Evolutionary conservation across 2,113 vertebrate genomes (phyloP).

Genomic region (Chaetorhynchus papuensis): DNA sequence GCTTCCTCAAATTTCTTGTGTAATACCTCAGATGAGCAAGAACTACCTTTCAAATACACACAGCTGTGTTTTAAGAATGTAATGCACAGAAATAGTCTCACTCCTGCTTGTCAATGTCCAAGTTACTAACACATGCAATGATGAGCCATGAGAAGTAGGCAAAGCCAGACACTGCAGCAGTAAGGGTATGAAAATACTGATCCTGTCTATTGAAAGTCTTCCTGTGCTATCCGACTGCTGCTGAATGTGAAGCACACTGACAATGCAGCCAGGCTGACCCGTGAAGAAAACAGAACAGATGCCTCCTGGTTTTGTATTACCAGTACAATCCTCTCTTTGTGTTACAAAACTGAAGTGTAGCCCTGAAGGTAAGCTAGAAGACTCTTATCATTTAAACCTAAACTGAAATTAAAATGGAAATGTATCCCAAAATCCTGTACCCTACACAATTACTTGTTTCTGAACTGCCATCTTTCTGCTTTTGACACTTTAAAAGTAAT

Average conservation of each 20-base stretch:
- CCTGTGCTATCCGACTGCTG: neutral
- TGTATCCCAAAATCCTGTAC: neutral
- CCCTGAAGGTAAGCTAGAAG: neutral
- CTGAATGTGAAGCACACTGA: neutral
- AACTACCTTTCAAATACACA: neutral
- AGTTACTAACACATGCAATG: neutral
- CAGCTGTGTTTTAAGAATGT: neutral
- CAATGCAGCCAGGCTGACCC: neutral
- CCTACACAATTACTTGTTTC: neutral
- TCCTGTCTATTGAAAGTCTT: rapidly evolving
- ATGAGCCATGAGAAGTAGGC: neutral
- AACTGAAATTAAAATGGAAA: neutral
- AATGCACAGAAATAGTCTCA: neutral
- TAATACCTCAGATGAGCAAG: neutral
- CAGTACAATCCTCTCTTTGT: neutral
- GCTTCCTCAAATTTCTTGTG: neutral
- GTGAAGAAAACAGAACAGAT: neutral
- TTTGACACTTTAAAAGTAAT: neutral
- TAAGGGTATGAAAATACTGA: neutral
- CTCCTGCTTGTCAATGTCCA: neutral
- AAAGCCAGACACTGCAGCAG: neutral
- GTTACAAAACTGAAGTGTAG: neutral
- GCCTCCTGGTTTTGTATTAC: neutral
- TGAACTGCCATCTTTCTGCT: neutral
- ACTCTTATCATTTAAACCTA: neutral